Evolutionary conservation across 2,888 invertebrate species (phyloP).

Genomic region (Ganaspis brasiliensis): DNA sequence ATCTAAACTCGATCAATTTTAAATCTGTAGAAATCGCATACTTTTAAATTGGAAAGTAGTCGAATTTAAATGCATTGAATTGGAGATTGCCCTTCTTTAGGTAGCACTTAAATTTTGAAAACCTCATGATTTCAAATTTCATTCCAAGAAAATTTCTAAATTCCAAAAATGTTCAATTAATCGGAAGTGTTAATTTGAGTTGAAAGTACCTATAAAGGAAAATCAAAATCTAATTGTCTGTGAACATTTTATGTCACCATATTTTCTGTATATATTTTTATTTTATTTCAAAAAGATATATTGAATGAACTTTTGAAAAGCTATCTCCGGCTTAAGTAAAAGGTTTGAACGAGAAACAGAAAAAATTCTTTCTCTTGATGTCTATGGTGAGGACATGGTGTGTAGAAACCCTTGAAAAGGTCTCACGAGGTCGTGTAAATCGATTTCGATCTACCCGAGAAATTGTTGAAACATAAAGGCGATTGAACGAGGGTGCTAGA

Average conservation of each 20-base stretch:
- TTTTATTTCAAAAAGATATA: no score
- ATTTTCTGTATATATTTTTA: no score
- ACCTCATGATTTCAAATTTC: not conserved
- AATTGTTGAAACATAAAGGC: conserved; percentile 74
- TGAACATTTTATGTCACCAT: no score
- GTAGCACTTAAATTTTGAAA: conserved; percentile 11
- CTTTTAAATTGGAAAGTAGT: not conserved
- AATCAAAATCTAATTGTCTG: no score
- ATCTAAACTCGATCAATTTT: conserved; percentile 4
- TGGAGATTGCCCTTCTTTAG: not conserved
- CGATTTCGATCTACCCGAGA: conserved; percentile 73
- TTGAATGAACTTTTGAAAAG: not conserved
- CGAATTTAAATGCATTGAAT: conserved; percentile 32
- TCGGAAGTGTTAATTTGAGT: not conserved
- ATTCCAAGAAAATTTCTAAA: not conserved
- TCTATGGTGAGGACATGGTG: conserved; percentile 1
- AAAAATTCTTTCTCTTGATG: conserved; percentile 12
- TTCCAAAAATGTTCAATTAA: not conserved
- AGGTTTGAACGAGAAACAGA: not conserved
- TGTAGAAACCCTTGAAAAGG: conserved; percentile 20
- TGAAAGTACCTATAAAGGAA: no score
- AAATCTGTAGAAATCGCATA: not conserved
- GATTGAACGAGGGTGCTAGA: conserved; percentile 72
- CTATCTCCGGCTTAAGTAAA: not conserved
- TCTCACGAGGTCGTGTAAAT: conserved; percentile 42